A percentile compares a stretch with the other conserved stretches of the same genome.
Conservation (phyloP, 2,888 invertebrate genomes). For the Ametastegia equiseti region DNA sequence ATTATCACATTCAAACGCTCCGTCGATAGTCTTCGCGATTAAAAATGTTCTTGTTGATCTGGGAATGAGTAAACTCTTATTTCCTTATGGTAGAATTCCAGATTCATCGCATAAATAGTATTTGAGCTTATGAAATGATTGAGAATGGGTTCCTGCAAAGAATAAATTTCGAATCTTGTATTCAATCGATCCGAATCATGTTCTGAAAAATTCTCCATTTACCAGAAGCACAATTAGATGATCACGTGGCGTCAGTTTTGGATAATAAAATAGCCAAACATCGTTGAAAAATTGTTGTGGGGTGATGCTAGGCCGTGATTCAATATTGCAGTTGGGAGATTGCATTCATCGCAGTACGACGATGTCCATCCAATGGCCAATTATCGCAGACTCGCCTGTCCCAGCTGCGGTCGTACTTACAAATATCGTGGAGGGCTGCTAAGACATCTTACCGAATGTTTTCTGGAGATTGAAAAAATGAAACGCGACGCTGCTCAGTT, state of each 20-base stretch:
- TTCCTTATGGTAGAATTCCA: background rate
- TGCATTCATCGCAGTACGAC: slow-evolving; percentile 57
- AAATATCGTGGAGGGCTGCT: slow-evolving; percentile 74
- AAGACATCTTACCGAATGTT: slow-evolving; percentile 72
- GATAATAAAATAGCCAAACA: slow-evolving; percentile 27
- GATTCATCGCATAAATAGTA: background rate
- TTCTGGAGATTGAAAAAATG: slow-evolving; percentile 66
- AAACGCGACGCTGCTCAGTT: slow-evolving; percentile 53
- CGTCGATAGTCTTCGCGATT: background rate
- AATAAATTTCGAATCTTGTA: background rate
- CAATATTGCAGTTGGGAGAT: slow-evolving; percentile 65
- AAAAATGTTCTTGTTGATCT: background rate
- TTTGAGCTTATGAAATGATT: background rate
- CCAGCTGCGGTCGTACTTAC: slow-evolving; percentile 74
- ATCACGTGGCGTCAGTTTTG: slow-evolving; percentile 47
- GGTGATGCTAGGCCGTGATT: slow-evolving; percentile 62
- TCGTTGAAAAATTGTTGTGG: slow-evolving; percentile 42
- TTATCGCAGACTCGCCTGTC: slow-evolving; percentile 71
- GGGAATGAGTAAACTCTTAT: background rate
- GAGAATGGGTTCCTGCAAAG: background rate
- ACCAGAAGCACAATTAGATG: slow-evolving; percentile 45
- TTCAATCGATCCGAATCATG: background rate
- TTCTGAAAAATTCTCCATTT: background rate
- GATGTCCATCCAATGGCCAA: slow-evolving; percentile 66
- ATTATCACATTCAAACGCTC: slow-evolving; percentile 8